Percentiles rank a stretch among this genome's conserved stretches.
phyloP scores from a whole-genome alignment of 1,140 invertebrate genomes.

The Listronotus oregonensis region DNA sequence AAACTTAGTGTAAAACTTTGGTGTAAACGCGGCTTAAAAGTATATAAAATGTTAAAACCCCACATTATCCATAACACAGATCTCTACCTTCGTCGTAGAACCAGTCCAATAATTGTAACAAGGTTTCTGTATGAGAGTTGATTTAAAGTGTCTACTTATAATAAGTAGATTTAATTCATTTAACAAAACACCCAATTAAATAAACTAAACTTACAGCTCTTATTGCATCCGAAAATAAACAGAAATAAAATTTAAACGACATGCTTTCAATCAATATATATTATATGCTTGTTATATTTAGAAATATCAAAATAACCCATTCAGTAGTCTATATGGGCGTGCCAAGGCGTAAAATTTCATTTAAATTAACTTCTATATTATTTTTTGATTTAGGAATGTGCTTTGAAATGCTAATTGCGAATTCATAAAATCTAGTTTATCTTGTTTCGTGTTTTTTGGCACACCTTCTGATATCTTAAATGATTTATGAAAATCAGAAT shows the following conservation, averaged over 20 bases:
- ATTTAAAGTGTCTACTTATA: not conserved
- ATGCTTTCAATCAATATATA: conserved; percentile 7
- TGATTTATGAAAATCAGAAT: conserved; percentile 10
- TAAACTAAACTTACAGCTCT: not conserved
- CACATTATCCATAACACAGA: too few relatives aligned
- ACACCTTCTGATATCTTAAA: conserved; percentile 2
- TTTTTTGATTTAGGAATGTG: not conserved
- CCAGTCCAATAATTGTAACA: too few relatives aligned
- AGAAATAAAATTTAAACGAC: conserved; percentile 10
- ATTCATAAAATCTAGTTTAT: conserved; percentile 15
- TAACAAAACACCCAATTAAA: too few relatives aligned
- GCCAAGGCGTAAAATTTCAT: conserved; percentile 6
- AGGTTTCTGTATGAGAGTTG: too few relatives aligned
- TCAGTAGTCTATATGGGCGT: conserved; percentile 13
- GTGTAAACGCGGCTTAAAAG: too few relatives aligned
- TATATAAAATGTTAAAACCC: too few relatives aligned
- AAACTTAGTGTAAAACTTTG: too few relatives aligned
- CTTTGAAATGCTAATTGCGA: conserved; percentile 9
- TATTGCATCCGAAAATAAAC: conserved; percentile 4
- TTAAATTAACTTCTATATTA: conserved; percentile 1
- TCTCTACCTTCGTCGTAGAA: too few relatives aligned
- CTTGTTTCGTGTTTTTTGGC: conserved; percentile 17
- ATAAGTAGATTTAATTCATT: not conserved
- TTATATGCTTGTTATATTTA: conserved; percentile 10
- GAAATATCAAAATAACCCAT: conserved; percentile 17